Percentiles rank a stretch among this genome's conserved stretches.
phyloP scores from a whole-genome alignment of 2,888 invertebrate genomes.

The Bellardia pandia region DNA sequence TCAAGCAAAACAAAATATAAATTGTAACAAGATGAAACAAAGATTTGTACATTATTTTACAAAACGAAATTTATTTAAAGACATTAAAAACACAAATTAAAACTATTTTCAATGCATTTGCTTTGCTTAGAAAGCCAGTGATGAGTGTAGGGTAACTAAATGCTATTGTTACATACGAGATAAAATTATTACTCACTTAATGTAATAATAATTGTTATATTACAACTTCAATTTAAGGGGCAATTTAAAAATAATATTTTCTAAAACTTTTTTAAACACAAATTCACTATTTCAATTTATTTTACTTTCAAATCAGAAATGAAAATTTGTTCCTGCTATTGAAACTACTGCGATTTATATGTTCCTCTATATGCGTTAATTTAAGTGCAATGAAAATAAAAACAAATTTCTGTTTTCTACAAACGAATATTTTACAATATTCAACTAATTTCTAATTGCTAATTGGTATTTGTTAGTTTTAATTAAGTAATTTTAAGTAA shows the following conservation, averaged over 20 bases:
- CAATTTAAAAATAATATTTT: neutral
- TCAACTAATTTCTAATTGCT: constrained; percentile 59
- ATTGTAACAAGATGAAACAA: constrained; percentile 65
- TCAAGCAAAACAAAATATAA: constrained; percentile 69
- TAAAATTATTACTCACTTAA: neutral
- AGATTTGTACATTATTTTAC: constrained; percentile 69
- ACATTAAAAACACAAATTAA: constrained; percentile 51
- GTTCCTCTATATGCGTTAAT: constrained; percentile 68
- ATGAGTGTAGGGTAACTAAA: constrained; percentile 2
- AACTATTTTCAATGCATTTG: constrained; percentile 41
- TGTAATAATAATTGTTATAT: no score
- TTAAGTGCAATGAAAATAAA: constrained; percentile 23
- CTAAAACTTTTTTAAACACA: neutral
- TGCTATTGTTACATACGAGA: constrained; percentile 1
- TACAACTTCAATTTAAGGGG: no score
- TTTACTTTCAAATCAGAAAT: neutral
- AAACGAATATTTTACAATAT: constrained; percentile 25
- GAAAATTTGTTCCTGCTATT: constrained; percentile 33
- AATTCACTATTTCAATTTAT: constrained; percentile 35
- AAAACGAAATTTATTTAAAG: constrained; percentile 66
- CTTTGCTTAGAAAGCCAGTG: constrained; percentile 32
- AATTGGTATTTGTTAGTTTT: constrained; percentile 20
- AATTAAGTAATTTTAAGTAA: neutral
- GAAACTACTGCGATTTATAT: constrained; percentile 73
- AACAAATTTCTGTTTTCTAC: constrained; percentile 20